A percentile compares a stretch with the other conserved stretches of the same genome.
Conservation (phyloP, 2,113 vertebrate species). For the Rhinolophus sinicus region DNA sequence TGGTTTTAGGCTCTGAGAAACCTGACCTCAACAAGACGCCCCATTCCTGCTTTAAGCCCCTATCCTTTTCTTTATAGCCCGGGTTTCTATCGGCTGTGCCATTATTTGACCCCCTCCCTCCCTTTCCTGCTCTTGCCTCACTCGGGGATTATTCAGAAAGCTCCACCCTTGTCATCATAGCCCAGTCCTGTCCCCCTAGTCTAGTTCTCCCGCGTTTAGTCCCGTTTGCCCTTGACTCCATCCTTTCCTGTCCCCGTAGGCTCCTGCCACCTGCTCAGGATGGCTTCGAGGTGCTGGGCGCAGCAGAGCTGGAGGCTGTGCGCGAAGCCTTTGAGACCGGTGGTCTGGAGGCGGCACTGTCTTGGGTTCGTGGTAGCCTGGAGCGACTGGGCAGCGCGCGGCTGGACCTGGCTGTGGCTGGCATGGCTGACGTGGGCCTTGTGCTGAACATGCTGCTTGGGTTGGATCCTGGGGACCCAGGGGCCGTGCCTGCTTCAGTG, state of each 20-base stretch:
- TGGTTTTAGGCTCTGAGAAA: not conserved
- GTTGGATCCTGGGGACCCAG: slow-evolving; percentile 69
- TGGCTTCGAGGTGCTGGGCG: slow-evolving; percentile 82
- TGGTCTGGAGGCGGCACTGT: slow-evolving; percentile 81
- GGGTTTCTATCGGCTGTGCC: not conserved
- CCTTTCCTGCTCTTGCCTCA: not conserved
- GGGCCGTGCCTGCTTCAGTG: slow-evolving; percentile 57
- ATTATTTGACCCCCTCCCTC: not conserved
- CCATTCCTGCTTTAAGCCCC: not conserved
- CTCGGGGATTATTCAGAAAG: not conserved
- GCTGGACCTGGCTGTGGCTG: slow-evolving; percentile 77
- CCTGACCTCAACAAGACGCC: not conserved
- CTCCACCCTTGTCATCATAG: not conserved
- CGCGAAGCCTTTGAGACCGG: slow-evolving; percentile 82
- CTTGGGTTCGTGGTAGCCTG: slow-evolving; percentile 79
- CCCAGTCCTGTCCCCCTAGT: not conserved
- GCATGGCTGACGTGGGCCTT: slow-evolving; percentile 57
- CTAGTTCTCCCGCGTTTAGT: too few relatives aligned
- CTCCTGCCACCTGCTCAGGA: slow-evolving; percentile 73
- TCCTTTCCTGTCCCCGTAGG: slow-evolving; percentile 33
- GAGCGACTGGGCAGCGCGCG: slow-evolving; percentile 78
- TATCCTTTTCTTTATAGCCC: not conserved
- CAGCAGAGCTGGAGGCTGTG: slow-evolving; percentile 80
- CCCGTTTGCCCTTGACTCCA: not conserved
- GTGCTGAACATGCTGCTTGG: slow-evolving; percentile 82